Conservation (phyloP, 1,140 invertebrate species). For the Drosophila melanica region DNA sequence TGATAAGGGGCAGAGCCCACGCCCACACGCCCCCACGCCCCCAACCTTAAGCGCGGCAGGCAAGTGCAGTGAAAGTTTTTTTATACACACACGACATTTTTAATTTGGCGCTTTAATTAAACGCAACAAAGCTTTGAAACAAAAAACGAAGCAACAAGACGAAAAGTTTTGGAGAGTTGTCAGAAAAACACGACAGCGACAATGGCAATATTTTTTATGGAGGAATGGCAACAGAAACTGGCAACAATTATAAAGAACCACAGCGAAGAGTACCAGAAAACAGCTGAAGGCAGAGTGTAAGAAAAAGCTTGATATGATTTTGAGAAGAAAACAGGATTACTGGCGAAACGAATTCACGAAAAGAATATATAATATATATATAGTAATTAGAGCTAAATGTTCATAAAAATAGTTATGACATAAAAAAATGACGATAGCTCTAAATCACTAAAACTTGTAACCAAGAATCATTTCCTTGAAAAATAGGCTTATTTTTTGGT, state of each 20-base stretch:
- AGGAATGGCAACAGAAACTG: constrained; percentile 3
- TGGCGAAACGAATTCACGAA: no score
- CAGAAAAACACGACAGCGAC: constrained; percentile 30
- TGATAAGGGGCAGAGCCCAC: constrained; percentile 13
- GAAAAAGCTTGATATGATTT: neutral
- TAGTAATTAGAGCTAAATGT: no score
- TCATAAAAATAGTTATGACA: no score
- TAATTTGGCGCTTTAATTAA: constrained; percentile 76
- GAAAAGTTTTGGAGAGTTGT: constrained; percentile 43
- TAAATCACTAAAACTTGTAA: no score
- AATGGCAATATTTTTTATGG: neutral
- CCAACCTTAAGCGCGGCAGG: neutral
- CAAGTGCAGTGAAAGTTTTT: constrained; percentile 58
- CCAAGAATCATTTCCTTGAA: no score
- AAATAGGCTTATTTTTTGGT: no score
- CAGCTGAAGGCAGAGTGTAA: neutral
- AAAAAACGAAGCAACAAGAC: constrained; percentile 40
- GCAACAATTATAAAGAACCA: constrained; percentile 9
- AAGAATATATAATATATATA: no score
- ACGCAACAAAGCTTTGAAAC: constrained; percentile 64
- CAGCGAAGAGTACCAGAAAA: neutral
- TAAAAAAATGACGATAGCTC: no score
- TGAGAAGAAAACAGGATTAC: no score
- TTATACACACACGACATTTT: constrained; percentile 51
- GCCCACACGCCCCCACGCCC: neutral